Base-by-base conservation (phyloP, 2,888 invertebrate genomes). In the Elmis aenea region DNA sequence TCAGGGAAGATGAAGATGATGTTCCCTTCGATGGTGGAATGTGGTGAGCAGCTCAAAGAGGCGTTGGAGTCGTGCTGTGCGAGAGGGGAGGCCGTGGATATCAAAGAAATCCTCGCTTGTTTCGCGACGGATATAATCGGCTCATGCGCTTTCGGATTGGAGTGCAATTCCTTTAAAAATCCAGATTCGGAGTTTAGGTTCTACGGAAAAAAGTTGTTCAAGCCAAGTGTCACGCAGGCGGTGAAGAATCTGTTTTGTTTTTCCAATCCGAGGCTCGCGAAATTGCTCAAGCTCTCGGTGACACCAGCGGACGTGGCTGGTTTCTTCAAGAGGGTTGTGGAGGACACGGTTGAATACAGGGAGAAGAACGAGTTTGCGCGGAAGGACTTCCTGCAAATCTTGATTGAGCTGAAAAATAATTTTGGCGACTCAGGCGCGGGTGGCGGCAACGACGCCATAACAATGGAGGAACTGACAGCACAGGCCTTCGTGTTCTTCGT, bases 1-100 rank as follows among this genome's bases (percentile, higher is more conserved):
- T 70, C 78, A 0, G 77, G 76, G 3, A 81, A 80, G 58, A 63
- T 83, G 38, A 81, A 76, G 56, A 66, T 62, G 1, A 78, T 81
- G 75, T 79, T 76, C 48, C 67, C 67, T 0, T 69, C 75, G 1
- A 68, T 81, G n/a, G 68, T 74, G 16, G 66, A 71, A 15, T 74
- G 77, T 31, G 73, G 73, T 0, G 61, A 69, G 5, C 69, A 71
- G 29, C 64, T 79, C 20, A 56, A 70, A n/a, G 52, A 61, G 2
- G 69, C 74, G 31, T 64, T 73, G 8, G 60, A 67, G 13, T 16
- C 57, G 26, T 20, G 56, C 38, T 39, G 68, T 35, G 40, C 58
- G 1, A 66, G 66, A 1, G 58, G 54, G 13, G 46, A 51, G 4
- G 26, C 48, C 3, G 34, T 61, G 4, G 54, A 60, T 13, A 50